Percentiles rank a stretch among this genome's conserved stretches.
These are phyloP conservation scores for Leptinotarsa undecemlineata DNA, from an alignment of 1,140 invertebrate species.

Conservation along the genomic window DNA sequence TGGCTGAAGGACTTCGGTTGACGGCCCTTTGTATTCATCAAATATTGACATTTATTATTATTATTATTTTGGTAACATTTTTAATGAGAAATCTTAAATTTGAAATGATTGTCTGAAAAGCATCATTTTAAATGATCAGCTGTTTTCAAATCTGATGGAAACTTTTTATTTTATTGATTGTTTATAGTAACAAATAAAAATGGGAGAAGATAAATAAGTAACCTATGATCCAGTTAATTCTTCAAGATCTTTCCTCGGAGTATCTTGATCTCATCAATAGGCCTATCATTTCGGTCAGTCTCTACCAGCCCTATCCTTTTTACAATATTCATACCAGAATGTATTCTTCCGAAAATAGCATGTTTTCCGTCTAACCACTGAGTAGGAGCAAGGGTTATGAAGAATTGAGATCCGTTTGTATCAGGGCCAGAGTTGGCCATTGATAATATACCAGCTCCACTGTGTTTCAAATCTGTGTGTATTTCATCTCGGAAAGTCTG, in stretches of 20 bases:
- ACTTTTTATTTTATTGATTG: no score
- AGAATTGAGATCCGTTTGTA: constrained; percentile 98
- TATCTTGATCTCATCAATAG: constrained; percentile 89
- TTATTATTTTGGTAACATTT: no score
- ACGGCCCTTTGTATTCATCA: no score
- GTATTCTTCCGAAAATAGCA: constrained; percentile 90
- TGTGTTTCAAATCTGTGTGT: constrained; percentile 90
- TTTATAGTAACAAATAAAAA: no score
- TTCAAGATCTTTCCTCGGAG: constrained; percentile 70
- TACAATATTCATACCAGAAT: constrained; percentile 86
- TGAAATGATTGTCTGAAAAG: no score
- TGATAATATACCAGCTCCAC: constrained; percentile 73
- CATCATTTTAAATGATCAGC: no score
- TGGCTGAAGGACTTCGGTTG: no score
- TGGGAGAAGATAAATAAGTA: no score
- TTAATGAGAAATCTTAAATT: no score
- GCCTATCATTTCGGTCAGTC: constrained; percentile 87
- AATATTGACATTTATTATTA: no score
- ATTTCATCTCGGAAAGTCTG: constrained; percentile 96
- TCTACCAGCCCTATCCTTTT: constrained; percentile 92
- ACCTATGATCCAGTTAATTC: constrained; percentile 41
- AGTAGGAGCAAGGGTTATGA: constrained; percentile 94
- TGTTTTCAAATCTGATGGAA: no score
- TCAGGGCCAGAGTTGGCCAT: constrained; percentile 92
- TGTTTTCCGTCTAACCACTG: constrained; percentile 98